These are phyloP conservation scores for Sipha flava DNA, from an alignment of 1,140 invertebrate genomes.

Conservation along the genomic window DNA sequence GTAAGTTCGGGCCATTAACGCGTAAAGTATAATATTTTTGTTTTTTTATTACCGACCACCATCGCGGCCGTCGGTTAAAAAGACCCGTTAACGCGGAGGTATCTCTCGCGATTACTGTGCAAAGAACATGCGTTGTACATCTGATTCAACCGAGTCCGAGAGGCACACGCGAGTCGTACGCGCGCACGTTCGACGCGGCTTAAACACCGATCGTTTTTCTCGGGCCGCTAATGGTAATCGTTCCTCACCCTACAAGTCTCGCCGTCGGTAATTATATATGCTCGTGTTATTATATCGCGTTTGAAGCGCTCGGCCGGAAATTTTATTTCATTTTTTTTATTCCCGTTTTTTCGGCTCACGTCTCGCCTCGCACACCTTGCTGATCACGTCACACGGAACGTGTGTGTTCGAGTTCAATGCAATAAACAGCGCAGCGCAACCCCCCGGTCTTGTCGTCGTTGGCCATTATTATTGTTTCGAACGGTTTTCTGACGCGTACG, in stretches of 20 bases:
- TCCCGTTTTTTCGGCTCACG: no score
- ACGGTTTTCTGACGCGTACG: neutral
- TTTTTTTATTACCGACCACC: no score
- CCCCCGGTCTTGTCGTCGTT: neutral
- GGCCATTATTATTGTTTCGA: neutral
- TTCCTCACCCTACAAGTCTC: neutral
- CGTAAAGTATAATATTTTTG: neutral
- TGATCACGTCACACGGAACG: neutral
- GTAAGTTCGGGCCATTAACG: neutral
- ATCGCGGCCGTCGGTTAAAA: neutral
- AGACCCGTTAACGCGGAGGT: neutral
- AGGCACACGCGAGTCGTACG: no score
- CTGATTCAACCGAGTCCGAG: neutral
- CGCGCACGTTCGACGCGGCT: neutral
- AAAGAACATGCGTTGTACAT: no score
- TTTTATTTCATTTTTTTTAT: no score
- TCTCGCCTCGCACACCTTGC: neutral
- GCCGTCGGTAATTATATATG: conserved; percentile 6
- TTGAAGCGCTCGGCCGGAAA: no score
- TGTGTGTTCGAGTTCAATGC: no score
- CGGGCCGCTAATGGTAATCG: neutral
- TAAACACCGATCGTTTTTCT: conserved; percentile 21
- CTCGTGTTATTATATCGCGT: no score
- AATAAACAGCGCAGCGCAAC: neutral
- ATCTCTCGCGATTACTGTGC: neutral